These are phyloP conservation scores for Drosophila repleta DNA, from an alignment of 1,140 invertebrate species.

Conservation along the genomic window DNA sequence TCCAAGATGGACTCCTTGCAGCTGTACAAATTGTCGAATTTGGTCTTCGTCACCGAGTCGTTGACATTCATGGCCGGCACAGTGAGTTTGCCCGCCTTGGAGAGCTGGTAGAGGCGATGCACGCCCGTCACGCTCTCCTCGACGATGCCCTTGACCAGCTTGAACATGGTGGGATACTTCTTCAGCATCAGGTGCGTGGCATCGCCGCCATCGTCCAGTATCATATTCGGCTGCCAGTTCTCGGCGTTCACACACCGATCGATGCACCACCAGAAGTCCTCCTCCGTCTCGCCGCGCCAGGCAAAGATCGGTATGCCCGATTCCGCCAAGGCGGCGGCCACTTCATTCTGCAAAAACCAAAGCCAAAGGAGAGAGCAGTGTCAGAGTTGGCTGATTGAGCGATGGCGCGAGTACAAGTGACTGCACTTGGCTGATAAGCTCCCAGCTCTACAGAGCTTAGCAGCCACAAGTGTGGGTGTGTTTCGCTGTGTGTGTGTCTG, in stretches of 20 bases:
- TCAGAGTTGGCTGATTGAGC: not conserved
- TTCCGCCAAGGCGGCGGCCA: conserved; percentile 97
- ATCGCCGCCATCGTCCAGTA: conserved; percentile 98
- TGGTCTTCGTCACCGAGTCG: conserved; percentile 99
- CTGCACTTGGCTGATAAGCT: conserved; percentile 42
- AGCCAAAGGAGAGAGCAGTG: not conserved
- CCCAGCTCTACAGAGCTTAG: conserved; percentile 27
- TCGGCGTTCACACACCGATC: conserved; percentile 96
- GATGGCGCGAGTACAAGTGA: conserved; percentile 5
- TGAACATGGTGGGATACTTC: conserved; percentile 97
- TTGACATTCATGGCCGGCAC: conserved; percentile 99
- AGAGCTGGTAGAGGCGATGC: conserved; percentile 97
- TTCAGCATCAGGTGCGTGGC: conserved; percentile 98
- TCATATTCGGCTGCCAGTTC: conserved; percentile 99
- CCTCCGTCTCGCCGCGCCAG: conserved; percentile 98
- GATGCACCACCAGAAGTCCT: conserved; percentile 99
- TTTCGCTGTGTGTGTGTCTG: not conserved
- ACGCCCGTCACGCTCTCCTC: conserved; percentile 99
- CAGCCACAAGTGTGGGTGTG: too few species aligned
- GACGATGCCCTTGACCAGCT: conserved; percentile 98
- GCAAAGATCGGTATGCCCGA: conserved; percentile 95
- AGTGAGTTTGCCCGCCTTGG: conserved; percentile 96
- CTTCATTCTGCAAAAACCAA: conserved; percentile 91
- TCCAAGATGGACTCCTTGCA: conserved; percentile 83
- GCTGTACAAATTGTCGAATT: conserved; percentile 93